phyloP scores from a whole-genome alignment of 2,797 vertebrate genomes.

The Salarias fasciatus region DNA sequence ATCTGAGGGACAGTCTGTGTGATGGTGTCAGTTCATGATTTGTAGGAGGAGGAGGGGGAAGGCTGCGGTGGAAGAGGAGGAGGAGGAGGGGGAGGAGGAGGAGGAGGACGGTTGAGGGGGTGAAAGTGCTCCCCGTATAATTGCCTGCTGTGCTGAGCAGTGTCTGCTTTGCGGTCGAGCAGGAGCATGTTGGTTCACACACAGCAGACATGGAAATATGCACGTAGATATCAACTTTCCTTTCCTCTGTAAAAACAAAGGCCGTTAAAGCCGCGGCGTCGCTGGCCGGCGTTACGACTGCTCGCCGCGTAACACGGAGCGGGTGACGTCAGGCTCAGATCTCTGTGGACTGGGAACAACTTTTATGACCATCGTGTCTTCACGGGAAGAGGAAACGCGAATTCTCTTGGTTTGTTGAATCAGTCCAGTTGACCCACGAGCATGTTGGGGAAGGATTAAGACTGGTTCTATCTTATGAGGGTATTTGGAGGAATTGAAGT shows the following conservation, averaged over 20 bases:
- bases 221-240: conserved; percentile 68
- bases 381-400: conserved; percentile 20
- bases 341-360: conserved; percentile 34
- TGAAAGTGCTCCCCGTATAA: conserved; percentile 68
- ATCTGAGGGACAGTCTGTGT: conserved; percentile 55
- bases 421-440: conserved; percentile 11
- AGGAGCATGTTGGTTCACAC: conserved; percentile 78
- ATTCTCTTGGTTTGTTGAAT: conserved; percentile 14
- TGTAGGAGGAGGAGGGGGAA: conserved; percentile 7
- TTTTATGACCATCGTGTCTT: conserved; percentile 45
- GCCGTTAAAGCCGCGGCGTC: conserved; percentile 50
- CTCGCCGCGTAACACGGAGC: conserved; percentile 48
- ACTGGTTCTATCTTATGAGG: not conserved
- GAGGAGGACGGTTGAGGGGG: not conserved
- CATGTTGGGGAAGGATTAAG: conserved; percentile 10
- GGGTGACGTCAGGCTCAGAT: conserved; percentile 58
- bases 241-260: conserved; percentile 54
- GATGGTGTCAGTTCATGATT: conserved; percentile 64
- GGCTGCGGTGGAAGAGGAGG: not conserved
- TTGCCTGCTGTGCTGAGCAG: conserved; percentile 72
- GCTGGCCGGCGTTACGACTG: conserved; percentile 37
- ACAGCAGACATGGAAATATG: conserved; percentile 79
- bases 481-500: conserved; percentile 23
- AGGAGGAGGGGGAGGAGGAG: not conserved
- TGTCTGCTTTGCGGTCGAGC: conserved; percentile 75